phyloP scores from a whole-genome alignment of 2,113 vertebrate genomes.

The Aspidoscelis tigris region DNA sequence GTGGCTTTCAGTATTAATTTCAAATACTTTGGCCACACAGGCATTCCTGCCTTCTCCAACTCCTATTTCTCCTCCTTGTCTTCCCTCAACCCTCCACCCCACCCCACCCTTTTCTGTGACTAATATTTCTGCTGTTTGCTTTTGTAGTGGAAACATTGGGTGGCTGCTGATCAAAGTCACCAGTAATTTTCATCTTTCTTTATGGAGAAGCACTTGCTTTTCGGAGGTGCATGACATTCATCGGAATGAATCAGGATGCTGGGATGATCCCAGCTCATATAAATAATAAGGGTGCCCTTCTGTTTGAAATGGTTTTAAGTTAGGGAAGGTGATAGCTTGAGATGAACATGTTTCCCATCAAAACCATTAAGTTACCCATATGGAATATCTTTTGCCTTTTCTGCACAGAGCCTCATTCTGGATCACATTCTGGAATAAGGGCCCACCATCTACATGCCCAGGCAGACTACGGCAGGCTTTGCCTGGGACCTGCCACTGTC shows the following conservation, averaged over 20 bases:
- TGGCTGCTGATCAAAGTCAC: constrained; percentile 66
- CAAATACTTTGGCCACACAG: constrained; percentile 62
- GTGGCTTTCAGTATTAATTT: constrained; percentile 49
- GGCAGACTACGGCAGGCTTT: too few species aligned
- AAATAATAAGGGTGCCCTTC: constrained; percentile 64
- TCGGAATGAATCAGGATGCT: constrained; percentile 70
- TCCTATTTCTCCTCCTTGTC: constrained; percentile 4
- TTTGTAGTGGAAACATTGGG: constrained; percentile 58
- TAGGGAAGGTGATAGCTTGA: constrained; percentile 58
- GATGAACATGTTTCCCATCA: constrained; percentile 63
- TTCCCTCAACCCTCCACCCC: background rate
- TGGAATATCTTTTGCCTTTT: constrained; percentile 48
- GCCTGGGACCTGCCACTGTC: too few species aligned
- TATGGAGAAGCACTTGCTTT: constrained; percentile 59
- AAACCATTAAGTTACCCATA: constrained; percentile 52
- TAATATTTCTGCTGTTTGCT: constrained; percentile 38
- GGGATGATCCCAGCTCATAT: constrained; percentile 62
- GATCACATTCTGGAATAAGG: too few species aligned
- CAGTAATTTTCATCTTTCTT: constrained; percentile 63
- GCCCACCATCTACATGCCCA: too few species aligned
- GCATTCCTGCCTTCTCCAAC: constrained; percentile 25
- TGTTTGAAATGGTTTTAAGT: constrained; percentile 63
- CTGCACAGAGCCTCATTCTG: too few species aligned
- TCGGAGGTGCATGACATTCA: constrained; percentile 53
- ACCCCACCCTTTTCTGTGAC: constrained; percentile 25